Percentiles rank a stretch among this genome's conserved stretches.
Conservation (phyloP, 2,113 vertebrate species). For the Centropus bengalensis region DNA sequence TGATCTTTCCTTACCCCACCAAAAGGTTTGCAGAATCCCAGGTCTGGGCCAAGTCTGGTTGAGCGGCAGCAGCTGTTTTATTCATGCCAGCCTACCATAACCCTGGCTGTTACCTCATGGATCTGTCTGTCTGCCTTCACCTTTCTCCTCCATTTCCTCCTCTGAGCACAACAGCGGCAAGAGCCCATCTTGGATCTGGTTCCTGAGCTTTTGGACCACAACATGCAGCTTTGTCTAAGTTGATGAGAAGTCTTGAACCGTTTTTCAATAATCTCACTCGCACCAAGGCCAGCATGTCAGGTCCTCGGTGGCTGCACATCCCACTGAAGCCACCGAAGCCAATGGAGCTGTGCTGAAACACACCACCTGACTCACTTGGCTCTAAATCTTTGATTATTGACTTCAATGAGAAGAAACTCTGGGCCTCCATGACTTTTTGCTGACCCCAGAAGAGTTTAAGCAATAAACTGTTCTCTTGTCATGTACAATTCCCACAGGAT, state of each 20-base stretch:
- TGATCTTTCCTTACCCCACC: not conserved
- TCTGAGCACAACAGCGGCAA: not conserved
- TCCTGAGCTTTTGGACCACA: not conserved
- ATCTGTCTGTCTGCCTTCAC: not conserved
- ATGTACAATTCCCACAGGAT: not conserved
- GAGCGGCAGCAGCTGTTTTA: not conserved
- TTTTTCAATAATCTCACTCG: not conserved
- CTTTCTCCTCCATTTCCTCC: not conserved
- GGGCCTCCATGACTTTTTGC: slow-evolving; percentile 28
- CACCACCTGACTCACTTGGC: slow-evolving; percentile 48
- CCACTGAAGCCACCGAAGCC: not conserved
- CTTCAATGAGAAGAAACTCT: slow-evolving; percentile 19
- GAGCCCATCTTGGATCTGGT: not conserved
- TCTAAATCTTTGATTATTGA: not conserved
- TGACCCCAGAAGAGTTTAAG: slow-evolving; percentile 54
- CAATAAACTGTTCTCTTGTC: slow-evolving; percentile 33
- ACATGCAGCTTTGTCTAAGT: not conserved
- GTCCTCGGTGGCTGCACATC: not conserved
- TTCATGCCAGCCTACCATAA: not conserved
- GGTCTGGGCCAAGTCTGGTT: not conserved
- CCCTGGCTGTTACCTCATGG: not conserved
- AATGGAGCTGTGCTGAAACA: not conserved
- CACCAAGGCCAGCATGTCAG: not conserved
- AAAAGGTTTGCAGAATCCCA: not conserved
- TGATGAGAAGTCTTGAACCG: not conserved